Percentiles rank a stretch among this genome's conserved stretches.
Evolutionary conservation across 2,888 invertebrate species (phyloP).

Genomic region (Alloplasta piceator): DNA sequence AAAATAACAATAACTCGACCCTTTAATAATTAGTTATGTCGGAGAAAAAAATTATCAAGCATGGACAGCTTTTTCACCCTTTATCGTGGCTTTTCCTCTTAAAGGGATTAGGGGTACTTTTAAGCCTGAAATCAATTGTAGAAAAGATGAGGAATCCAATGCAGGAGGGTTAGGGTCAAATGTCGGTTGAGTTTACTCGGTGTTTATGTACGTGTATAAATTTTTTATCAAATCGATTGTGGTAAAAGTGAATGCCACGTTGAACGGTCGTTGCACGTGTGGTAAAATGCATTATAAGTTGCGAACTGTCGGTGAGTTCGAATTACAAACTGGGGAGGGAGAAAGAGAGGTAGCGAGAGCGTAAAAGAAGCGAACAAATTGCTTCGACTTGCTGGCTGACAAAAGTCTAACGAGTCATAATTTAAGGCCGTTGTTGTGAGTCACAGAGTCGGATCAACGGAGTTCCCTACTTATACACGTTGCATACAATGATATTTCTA

Average conservation of each 20-base stretch:
- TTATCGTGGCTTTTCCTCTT: too few relatives aligned
- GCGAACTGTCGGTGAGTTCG: constrained; percentile 44
- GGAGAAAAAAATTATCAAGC: too few relatives aligned
- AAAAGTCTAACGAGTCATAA: constrained; percentile 53
- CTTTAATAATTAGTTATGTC: too few relatives aligned
- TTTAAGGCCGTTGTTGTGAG: constrained; percentile 31
- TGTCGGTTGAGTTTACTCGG: too few relatives aligned
- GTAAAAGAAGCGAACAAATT: constrained; percentile 13
- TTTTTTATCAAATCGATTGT: not conserved
- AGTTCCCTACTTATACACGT: constrained; percentile 11
- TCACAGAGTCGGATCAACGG: constrained; percentile 26
- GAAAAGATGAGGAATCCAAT: too few relatives aligned
- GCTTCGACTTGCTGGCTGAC: constrained; percentile 26
- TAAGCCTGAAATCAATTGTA: too few relatives aligned
- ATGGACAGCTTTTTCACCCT: too few relatives aligned
- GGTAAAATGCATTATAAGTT: constrained; percentile 45
- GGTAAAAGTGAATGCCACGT: constrained; percentile 43
- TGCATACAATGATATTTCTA: not conserved
- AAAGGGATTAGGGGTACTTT: too few relatives aligned
- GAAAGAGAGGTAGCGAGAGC: constrained; percentile 1
- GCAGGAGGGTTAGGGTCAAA: too few relatives aligned
- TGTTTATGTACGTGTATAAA: too few relatives aligned
- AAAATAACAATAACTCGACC: too few relatives aligned
- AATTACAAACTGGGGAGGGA: constrained; percentile 30
- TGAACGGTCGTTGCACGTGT: constrained; percentile 47